Base-by-base conservation (phyloP, 2,888 invertebrate species). In the Perithous albicinctus region DNA sequence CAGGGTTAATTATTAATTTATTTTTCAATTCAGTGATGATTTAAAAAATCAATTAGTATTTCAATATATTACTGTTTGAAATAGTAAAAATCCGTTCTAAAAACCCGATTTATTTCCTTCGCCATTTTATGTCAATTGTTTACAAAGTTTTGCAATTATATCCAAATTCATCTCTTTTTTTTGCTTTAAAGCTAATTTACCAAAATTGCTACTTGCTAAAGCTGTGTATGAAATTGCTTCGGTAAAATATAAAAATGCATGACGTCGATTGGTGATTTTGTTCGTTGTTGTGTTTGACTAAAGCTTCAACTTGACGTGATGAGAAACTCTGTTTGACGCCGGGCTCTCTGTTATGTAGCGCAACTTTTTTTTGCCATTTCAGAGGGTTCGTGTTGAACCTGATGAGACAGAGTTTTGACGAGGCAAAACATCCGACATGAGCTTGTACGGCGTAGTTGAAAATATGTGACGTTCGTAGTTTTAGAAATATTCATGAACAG, bases 241-340 rank as follows among this genome's bases (percentile, higher is more conserved):
- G 18, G 2, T 15, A 59, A 18, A 32, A 32, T 18, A 59, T 59
- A 35, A 59, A 59, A 59, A 35, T 35, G 15, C 59, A 18, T 35
- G 32, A 59, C 18, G n/a, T n/a, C n/a, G n/a, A 59, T 32, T n/a
- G 56, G 15, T 23, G 23, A n/a, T n/a, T n/a, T 51, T 32, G 32
- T 8, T 32, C 2, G 32, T 32, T 15, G 18, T 29, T 56, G 1
- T 29, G 32, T 18, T 56, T 56, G 7, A 29, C 26, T 32, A 29
- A 56, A n/a, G 29, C 56, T n/a, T 51, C 59, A 15, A 59, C 59
- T 18, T 18, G 59, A 59, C 59, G 32, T 35, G 59, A 35, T 59
- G 35, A 59, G 59, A 59, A 59, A 59, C 59, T n/a, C n/a, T 59
- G 59, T 59, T 59, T 32, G 59, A 35, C 32, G 35, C 15, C 12